phyloP scores from a whole-genome alignment of 2,113 vertebrate genomes.

The Mohoua ochrocephala region DNA sequence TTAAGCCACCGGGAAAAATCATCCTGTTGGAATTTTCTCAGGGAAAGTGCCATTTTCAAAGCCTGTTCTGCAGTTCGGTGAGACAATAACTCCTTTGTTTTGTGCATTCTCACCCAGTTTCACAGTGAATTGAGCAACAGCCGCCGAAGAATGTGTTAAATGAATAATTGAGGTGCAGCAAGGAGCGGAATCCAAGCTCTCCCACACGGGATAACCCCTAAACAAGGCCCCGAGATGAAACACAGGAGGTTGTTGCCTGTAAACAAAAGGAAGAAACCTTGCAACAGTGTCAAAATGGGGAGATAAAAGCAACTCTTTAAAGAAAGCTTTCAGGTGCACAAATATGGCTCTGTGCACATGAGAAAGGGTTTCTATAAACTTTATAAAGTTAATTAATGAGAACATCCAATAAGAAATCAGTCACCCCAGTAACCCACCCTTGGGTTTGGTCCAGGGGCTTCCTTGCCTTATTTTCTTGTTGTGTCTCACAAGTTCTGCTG shows the following conservation, averaged over 20 bases:
- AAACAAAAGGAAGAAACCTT: neutral
- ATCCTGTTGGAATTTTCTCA: neutral
- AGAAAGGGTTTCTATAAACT: neutral
- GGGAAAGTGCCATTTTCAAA: neutral
- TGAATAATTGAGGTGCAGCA: neutral
- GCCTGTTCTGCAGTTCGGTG: neutral
- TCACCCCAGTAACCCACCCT: neutral
- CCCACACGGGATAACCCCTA: neutral
- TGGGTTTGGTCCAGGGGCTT: neutral
- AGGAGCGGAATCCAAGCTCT: neutral
- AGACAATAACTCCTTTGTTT: constrained; percentile 4
- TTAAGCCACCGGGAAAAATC: neutral
- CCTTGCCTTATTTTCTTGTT: neutral
- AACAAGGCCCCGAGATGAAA: neutral
- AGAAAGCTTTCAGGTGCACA: neutral
- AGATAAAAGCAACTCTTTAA: neutral
- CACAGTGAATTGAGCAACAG: neutral
- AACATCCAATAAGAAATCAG: neutral
- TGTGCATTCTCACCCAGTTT: neutral
- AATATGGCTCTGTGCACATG: neutral
- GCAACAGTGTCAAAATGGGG: neutral
- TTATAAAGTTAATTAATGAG: neutral
- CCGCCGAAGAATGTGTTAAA: neutral
- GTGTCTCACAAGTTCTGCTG: neutral
- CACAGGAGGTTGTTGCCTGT: neutral